phyloP scores from a whole-genome alignment of 1,140 invertebrate genomes.

The Bombus breviceps region DNA sequence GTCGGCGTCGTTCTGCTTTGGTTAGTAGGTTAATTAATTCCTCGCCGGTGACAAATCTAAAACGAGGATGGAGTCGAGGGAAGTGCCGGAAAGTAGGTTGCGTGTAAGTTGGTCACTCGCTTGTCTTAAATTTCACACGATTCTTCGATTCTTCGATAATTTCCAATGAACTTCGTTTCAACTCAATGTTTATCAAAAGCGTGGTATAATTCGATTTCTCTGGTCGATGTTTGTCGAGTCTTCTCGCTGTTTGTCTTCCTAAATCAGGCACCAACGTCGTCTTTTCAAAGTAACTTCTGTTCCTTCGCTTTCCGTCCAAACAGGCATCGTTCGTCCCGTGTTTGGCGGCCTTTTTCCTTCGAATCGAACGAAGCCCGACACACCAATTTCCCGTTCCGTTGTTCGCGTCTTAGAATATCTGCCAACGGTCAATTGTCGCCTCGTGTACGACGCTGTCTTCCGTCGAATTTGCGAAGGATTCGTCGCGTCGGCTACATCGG shows the following conservation, averaged over 20 bases:
- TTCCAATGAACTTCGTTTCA: not conserved
- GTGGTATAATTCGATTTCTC: too few species aligned
- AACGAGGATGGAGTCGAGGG: not conserved
- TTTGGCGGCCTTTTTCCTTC: too few species aligned
- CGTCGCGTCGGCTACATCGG: constrained; percentile 30
- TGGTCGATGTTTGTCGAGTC: too few species aligned
- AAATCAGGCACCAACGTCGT: not conserved
- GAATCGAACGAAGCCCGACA: not conserved
- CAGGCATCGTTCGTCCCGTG: not conserved
- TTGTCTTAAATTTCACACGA: not conserved
- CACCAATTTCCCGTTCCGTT: not conserved
- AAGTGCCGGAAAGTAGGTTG: not conserved
- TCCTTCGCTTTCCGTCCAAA: too few species aligned
- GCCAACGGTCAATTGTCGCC: too few species aligned
- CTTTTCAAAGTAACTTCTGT: too few species aligned
- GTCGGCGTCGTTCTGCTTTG: not conserved
- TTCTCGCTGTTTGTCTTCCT: not conserved
- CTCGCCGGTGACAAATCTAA: constrained; percentile 1
- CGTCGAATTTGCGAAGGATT: constrained; percentile 51
- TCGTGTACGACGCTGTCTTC: not conserved
- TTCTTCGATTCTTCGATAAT: not conserved
- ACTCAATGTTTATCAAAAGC: too few species aligned
- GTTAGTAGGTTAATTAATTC: constrained; percentile 22
- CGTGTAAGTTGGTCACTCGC: not conserved
- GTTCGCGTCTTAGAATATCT: too few species aligned